Evolutionary conservation across 1,140 invertebrate species (phyloP), one percentile per base, ranked within the genome.

Genomic region (Piezodorus guildinii): DNA sequence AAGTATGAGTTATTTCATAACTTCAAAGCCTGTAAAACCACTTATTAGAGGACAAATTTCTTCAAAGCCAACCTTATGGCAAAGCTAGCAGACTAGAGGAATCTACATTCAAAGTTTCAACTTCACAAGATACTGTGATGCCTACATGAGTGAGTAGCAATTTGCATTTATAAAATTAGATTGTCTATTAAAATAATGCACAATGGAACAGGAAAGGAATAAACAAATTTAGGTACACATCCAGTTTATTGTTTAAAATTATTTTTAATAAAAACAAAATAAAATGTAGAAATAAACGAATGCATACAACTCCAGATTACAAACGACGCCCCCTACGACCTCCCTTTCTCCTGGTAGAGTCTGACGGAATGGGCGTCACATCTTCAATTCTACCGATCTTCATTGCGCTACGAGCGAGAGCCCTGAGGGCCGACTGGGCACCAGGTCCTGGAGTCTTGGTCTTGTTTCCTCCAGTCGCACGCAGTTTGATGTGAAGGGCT

Each of bases 351-450:
- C 96, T 87, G 19, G 96, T 99, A 39, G 91, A 91, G 78, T 99
- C 97, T 65, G 95, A 96, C 73, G 97, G 97, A 78, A 99, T 97
- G 15, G 97, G 97, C 10, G 96, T 99, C 0, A 99, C 97, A 83
- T 99, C 97, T 79, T 94, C 94, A 77, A 99, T 99, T 70, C 96
- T 85, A 49, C 97, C 97, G 77, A 99, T 99, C 77, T 98, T 98
- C 91, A 99, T 99, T 68, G 90, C 94, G 54, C 95, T 94, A 78
- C 97, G 91, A 70, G 97, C 97, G 66, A 99, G 81, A 73, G 97
- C 96, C 70, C 97, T 82, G 1, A 99, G 82, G 60, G 97, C 97
- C 58, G 94, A 96, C 76, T 99, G 97, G 58, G 96, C 97, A 70
- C 96, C 96, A 43, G 96, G 97, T 74, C 97, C 96, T 54, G 94